phyloP scores from a whole-genome alignment of 1,140 invertebrate genomes.

The Musca vetustissima region DNA sequence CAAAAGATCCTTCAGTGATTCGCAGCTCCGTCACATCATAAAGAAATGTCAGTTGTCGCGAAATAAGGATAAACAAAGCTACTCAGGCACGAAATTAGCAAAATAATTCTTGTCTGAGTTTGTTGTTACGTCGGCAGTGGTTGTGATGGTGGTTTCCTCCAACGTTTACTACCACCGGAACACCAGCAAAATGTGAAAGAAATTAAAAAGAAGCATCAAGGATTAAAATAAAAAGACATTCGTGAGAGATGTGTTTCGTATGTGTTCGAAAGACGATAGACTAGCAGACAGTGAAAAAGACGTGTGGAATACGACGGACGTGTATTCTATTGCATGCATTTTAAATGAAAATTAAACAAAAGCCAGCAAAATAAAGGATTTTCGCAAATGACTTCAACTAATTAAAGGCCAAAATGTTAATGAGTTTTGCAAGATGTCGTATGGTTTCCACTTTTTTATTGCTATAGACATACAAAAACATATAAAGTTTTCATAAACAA shows the following conservation, averaged over 20 bases:
- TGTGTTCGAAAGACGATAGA: neutral
- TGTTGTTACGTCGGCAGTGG: no score
- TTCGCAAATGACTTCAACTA: constrained; percentile 8
- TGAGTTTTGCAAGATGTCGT: neutral
- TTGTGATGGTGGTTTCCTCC: no score
- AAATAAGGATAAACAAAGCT: constrained; percentile 9
- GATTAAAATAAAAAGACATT: neutral
- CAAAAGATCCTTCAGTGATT: no score
- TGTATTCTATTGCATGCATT: constrained; percentile 5
- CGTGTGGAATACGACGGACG: neutral
- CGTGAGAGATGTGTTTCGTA: constrained; percentile 2
- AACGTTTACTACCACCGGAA: no score
- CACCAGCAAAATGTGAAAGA: neutral
- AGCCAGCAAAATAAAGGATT: neutral
- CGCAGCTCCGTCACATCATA: neutral
- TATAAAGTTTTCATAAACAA: no score
- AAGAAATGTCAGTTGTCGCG: constrained; percentile 6
- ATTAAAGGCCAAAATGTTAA: constrained; percentile 22
- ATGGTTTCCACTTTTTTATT: no score
- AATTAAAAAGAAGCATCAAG: neutral
- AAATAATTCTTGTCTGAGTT: neutral
- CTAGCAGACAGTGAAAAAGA: neutral
- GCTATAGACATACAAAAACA: no score
- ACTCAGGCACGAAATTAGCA: constrained; percentile 17
- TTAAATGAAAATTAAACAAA: constrained; percentile 24